A percentile compares a stretch with the other conserved stretches of the same genome.
phyloP scores from a whole-genome alignment of 1,140 invertebrate species.

The Galleria mellonella region DNA sequence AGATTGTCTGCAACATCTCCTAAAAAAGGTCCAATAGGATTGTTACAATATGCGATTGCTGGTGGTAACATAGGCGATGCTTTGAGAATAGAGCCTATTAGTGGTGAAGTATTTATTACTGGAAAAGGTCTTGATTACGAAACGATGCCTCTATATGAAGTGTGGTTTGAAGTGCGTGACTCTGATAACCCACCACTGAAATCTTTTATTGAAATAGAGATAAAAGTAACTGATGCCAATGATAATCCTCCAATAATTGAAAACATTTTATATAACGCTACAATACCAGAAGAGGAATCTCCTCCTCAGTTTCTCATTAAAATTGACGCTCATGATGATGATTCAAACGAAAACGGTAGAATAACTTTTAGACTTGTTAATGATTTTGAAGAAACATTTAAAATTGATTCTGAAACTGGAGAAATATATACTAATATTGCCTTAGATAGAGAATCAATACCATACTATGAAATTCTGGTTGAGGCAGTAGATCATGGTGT shows the following conservation, averaged over 20 bases:
- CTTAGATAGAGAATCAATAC: constrained; percentile 93
- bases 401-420: constrained; percentile 86
- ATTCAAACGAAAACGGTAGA: constrained; percentile 90
- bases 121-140: constrained; percentile 92
- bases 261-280: constrained; percentile 86
- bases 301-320: constrained; percentile 85
- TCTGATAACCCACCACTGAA: constrained; percentile 86
- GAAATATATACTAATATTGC: constrained; percentile 88
- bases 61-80: constrained; percentile 93
- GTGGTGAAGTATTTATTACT: constrained; percentile 86
- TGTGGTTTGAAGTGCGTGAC: constrained; percentile 95
- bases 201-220: constrained; percentile 83
- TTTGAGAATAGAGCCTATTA: constrained; percentile 85
- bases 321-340: constrained; percentile 89
- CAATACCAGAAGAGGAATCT: constrained; percentile 89
- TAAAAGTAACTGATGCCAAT: constrained; percentile 93
- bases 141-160: constrained; percentile 86
- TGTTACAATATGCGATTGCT: constrained; percentile 88
- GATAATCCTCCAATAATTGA: constrained; percentile 92
- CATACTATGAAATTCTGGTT: constrained; percentile 88
- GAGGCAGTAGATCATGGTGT: constrained; percentile 91
- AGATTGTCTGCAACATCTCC: constrained; percentile 82
- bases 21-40: constrained; percentile 80
- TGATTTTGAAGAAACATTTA: constrained; percentile 86
- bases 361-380: constrained; percentile 86